Base-by-base conservation (phyloP, 2,888 invertebrate genomes). In the Orchesellides sinensis region DNA sequence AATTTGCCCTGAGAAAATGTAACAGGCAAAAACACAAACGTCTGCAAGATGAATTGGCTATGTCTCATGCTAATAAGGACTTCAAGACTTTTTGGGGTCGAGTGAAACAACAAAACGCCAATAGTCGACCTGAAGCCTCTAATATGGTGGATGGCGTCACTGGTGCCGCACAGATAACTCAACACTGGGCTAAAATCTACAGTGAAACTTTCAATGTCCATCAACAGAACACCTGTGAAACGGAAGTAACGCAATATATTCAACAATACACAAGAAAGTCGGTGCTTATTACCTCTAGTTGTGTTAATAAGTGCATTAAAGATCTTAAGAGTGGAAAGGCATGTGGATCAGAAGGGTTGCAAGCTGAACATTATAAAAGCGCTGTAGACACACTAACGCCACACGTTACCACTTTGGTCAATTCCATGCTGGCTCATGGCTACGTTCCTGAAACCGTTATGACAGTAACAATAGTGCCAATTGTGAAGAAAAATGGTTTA, bases 391-490 rank as follows among this genome's bases (percentile, higher is more conserved):
- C 17, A 25, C 6, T 68, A 6, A 1, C 10, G n/a, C n/a, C 25
- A 12, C 1, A 8, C 8, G 2, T 68, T 27, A 52, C 68, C 12
- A 6, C 14, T 6, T 8, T 68, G 5, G 19, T 68, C 8, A 68
- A 68, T 17, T 25, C 49, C 2, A 47, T 68, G 27, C 10, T 68
- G 6, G 27, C 29, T 6, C 68, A 68, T 17, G 17, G 27, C 8
- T 45, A 40, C 21, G 3, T 49, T 27, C 49, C 68, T 6, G 49
- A 68, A 8, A 17, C 5, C 4, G 17, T 68, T 8, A 68, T 68
- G 68, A 68, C 49, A 17, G 68, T 68, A 19, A 8, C 29, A 2
- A 68, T 68, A 40, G 65, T 68, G 6, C 68, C 68, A 6, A 68
- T 68, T 3, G 29, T 68, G 3, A 49, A 68, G 29, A 68, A 68